These are phyloP conservation scores for Lasioglossum figueresi DNA, from an alignment of 2,888 invertebrate genomes.

Conservation along the genomic window DNA sequence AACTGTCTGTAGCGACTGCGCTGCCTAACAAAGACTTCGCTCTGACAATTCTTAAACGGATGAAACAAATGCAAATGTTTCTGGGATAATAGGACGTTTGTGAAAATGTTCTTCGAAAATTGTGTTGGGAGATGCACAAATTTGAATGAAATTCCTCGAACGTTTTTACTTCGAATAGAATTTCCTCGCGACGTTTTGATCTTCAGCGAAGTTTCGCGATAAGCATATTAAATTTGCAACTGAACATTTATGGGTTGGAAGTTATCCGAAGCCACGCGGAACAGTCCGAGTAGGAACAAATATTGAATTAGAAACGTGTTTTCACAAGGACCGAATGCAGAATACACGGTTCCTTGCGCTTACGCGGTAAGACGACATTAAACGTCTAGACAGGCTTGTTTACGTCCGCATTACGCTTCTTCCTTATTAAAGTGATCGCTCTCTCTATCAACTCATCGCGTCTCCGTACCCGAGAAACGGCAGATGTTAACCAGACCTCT, in stretches of 20 bases:
- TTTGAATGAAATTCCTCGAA: background rate
- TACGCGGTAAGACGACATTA: background rate
- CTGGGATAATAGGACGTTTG: background rate
- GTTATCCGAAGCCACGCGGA: background rate
- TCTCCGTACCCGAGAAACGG: conserved; percentile 5
- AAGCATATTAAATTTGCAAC: background rate
- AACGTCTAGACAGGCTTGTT: conserved; percentile 34
- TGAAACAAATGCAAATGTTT: background rate
- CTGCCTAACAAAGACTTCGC: background rate
- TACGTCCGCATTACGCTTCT: conserved; percentile 39
- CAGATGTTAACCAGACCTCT: conserved; percentile 31
- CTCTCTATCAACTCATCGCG: background rate
- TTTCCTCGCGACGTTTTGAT: background rate
- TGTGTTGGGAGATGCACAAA: background rate
- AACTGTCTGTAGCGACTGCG: background rate
- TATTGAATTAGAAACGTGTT: background rate
- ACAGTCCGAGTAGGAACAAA: background rate
- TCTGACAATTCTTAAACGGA: background rate
- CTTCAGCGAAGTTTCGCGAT: background rate
- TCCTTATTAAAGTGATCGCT: conserved; percentile 34
- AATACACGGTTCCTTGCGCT: background rate
- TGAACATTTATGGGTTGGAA: background rate
- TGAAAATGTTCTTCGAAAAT: background rate
- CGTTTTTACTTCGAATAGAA: background rate
- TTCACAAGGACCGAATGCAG: background rate